Conservation (phyloP, 2,888 invertebrate species). For the Drosophila diplacantha region DNA sequence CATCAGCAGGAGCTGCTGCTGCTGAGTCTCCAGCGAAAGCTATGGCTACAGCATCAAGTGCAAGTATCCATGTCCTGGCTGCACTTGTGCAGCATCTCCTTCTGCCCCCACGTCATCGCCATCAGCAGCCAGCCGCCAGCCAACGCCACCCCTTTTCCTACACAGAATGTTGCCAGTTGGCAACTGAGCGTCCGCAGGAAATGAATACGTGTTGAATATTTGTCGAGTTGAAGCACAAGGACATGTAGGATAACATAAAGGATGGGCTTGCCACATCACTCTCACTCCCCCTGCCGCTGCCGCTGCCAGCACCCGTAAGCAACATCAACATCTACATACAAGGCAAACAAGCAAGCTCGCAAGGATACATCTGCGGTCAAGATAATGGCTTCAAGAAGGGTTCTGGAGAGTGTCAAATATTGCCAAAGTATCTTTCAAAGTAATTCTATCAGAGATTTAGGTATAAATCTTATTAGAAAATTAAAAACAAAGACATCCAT, state of each 20-base stretch:
- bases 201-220: slow-evolving; percentile 74
- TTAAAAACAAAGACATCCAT: no score
- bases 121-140: background rate
- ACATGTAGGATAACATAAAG: slow-evolving; percentile 41
- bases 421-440: background rate
- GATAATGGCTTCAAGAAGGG: slow-evolving; percentile 1
- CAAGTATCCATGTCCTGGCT: slow-evolving; percentile 66
- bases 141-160: slow-evolving; percentile 26
- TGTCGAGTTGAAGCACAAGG: slow-evolving; percentile 69
- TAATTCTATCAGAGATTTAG: background rate
- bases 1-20: slow-evolving; percentile 62
- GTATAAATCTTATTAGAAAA: background rate
- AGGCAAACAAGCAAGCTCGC: slow-evolving; percentile 30
- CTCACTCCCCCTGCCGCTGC: slow-evolving; percentile 10
- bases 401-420: background rate
- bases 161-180: slow-evolving; percentile 67
- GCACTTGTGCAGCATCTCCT: slow-evolving; percentile 60
- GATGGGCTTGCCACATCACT: slow-evolving; percentile 21
- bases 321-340: slow-evolving; percentile 29
- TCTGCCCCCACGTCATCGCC: slow-evolving; percentile 15
- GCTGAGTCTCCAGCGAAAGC: slow-evolving; percentile 18
- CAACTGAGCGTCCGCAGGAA: slow-evolving; percentile 72
- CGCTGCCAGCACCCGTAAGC: slow-evolving; percentile 20
- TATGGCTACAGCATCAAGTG: slow-evolving; percentile 59
- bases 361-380: slow-evolving; percentile 8